Evolutionary conservation across 2,888 invertebrate species (phyloP).

Genomic region (Yponomeuta plumbellus): DNA sequence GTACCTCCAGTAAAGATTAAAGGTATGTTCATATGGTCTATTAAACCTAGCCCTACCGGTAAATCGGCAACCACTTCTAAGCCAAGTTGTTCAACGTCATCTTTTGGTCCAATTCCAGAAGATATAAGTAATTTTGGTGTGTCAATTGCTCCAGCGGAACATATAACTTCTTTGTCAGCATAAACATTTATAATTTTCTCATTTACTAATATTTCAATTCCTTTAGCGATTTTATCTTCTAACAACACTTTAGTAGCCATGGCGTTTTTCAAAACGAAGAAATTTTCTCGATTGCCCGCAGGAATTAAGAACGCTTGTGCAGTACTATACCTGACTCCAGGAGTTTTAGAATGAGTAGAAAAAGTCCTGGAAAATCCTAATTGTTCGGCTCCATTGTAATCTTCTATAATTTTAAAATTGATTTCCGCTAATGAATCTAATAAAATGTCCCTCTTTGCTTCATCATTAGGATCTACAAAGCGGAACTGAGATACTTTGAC

Average conservation of each 20-base stretch:
- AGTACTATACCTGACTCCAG: slow-evolving; percentile 5
- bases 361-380: not conserved
- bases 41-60: slow-evolving; percentile 18
- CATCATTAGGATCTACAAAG: not conserved
- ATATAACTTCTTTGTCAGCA: slow-evolving; percentile 17
- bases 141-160: slow-evolving; percentile 17
- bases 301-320: slow-evolving; percentile 9
- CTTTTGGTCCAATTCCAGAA: slow-evolving; percentile 20
- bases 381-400: slow-evolving; percentile 15
- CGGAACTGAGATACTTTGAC: not conserved
- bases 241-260: slow-evolving; percentile 15
- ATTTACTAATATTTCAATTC: slow-evolving; percentile 10
- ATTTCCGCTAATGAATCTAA: not conserved
- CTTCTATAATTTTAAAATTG: not conserved
- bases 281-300: slow-evolving; percentile 25
- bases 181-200: slow-evolving; percentile 13
- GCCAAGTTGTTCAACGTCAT: slow-evolving; percentile 9
- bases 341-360: not conserved
- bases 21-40: slow-evolving; percentile 19
- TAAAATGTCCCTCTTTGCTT: not conserved
- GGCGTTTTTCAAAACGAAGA: slow-evolving; percentile 17
- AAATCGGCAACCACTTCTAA: slow-evolving; percentile 18
- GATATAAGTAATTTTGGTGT: slow-evolving; percentile 20
- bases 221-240: slow-evolving; percentile 9
- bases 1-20: slow-evolving; percentile 13